Base-by-base conservation (phyloP, 2,797 vertebrate species). In the Myiotriccus ornatus region DNA sequence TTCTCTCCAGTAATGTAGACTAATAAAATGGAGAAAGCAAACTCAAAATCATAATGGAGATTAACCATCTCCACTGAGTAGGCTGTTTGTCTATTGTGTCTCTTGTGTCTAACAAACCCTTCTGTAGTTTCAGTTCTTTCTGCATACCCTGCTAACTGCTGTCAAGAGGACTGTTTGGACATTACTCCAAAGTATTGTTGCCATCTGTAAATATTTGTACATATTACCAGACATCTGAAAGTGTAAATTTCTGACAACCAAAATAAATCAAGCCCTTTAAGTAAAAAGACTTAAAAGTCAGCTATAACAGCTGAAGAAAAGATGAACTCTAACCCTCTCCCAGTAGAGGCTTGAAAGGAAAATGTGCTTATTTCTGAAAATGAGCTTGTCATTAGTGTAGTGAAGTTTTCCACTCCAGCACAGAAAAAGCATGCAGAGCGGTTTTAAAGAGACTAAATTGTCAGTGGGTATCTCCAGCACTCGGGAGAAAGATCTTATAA, bases 161-260 rank as follows among this genome's bases (percentile, higher is more conserved):
- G 24, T 19, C 57, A 87, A 76, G 62, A 82, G 71, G 34, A 34
- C 27, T 87, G 35, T 76, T 90, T 86, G 50, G 60, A 70, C 32
- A 49, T 74, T 56, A 46, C 34, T 85, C 68, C 21, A 82, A 76
- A 55, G 8, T 59, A 4, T 52, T 76, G 35, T 37, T 77, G 35
- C 52, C 46, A 67, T 77, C 56, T 70, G 22, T 93, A 95, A 96
- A 84, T 80, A 85, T 81, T 94, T 87, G 64, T 64, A 69, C 16
- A 14, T 49, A 62, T 69, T 85, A 55, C 44, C 41, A 71, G 73
- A 77, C 32, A 23, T 93, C 73, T 81, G 76, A 83, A 74, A 20
- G 19, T 47, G 49, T 50, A 77, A 41, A 55, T 67, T 83, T 93
- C 41, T 82, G 59, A 70, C 37, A 73, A 87, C 25, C 0, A 22